Evolutionary conservation across 2,113 vertebrate species (phyloP), one percentile per base, ranked within the genome.

Genomic region (Anarrhichthys ocellatus): DNA sequence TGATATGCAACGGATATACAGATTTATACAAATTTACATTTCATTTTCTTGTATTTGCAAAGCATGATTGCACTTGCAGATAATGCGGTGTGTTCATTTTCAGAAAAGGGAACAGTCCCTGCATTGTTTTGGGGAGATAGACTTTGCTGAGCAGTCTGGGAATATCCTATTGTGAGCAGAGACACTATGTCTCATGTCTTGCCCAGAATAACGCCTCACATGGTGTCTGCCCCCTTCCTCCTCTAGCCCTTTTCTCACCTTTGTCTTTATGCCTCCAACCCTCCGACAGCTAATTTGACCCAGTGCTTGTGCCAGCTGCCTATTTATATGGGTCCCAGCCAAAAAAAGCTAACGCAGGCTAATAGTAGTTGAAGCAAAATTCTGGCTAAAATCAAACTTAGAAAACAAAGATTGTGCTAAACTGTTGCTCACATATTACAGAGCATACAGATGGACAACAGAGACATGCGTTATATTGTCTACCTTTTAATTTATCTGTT

Each of bases 111-210:
- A 64, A 67, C 63, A 76, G 52, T 77, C 67, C 46, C 63, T 48
- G 34, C 14, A 18, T 77, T 77, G 50, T 71, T 66, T 46, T 48
- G 18, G 11, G 24, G 42, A 3, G 38, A 61, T 44, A 15, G 29
- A 59, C 34, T 74, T 70, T 13, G 20, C 44, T 62, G 14, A 67
- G 71, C 65, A 65, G 40, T 61, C 46, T 34, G 17, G 18, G 58
- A 61, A 34, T 88, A 52, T 70, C 73, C 65, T 66, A 69, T 69
- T 89, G 89, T 83, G 89, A 84, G 91, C 40, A 54, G 29, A 42
- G 69, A 63, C 1, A n/a, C 24, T 40, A 29, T 29, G 29, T 29
- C 29, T 75, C 68, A 65, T 40, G 46, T 86, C 80, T 68, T 40
- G 58, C 34, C 27, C 44, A 73, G 62, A 80, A 76, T 78, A 90